These are phyloP conservation scores for Orgyia antiqua DNA, from an alignment of 2,888 invertebrate genomes.

Conservation along the genomic window DNA sequence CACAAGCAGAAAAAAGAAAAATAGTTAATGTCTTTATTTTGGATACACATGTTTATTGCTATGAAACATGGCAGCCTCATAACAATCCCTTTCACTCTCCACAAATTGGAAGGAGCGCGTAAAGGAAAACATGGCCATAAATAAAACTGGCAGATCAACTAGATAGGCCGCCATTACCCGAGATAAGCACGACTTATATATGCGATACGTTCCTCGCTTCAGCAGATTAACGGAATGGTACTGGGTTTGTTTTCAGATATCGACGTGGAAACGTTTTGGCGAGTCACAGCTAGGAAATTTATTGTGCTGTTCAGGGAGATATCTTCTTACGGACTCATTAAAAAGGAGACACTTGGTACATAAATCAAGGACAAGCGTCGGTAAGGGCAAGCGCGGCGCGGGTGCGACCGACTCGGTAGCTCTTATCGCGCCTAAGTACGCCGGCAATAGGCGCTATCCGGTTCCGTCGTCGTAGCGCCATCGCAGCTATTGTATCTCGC, in stretches of 20 bases:
- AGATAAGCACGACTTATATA: conserved; percentile 75
- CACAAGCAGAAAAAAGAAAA: conserved; percentile 39
- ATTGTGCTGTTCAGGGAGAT: conserved; percentile 69
- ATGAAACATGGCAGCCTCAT: conserved; percentile 75
- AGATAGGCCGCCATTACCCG: conserved; percentile 75
- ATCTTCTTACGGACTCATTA: conserved; percentile 78
- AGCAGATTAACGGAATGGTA: conserved; percentile 70
- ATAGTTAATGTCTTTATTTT: conserved; percentile 72
- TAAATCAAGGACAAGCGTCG: conserved; percentile 67
- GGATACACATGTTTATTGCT: conserved; percentile 75
- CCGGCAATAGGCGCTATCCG: conserved; percentile 78
- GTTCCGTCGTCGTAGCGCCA: conserved; percentile 65
- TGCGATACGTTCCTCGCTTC: conserved; percentile 62
- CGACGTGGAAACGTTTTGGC: conserved; percentile 68
- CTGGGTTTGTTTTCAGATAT: conserved; percentile 73
- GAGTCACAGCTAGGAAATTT: conserved; percentile 68
- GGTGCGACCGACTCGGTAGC: conserved; percentile 41
- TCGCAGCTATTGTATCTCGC: conserved; percentile 51
- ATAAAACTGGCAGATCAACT: conserved; percentile 76
- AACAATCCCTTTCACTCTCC: conserved; percentile 78
- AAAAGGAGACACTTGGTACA: conserved; percentile 77
- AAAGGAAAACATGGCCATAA: conserved; percentile 77
- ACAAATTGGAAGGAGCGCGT: conserved; percentile 76
- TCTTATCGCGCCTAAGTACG: conserved; percentile 61
- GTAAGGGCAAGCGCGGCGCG: conserved; percentile 30